Evolutionary conservation across 2,888 invertebrate genomes (phyloP).

Genomic region (Parnassius smintheus): DNA sequence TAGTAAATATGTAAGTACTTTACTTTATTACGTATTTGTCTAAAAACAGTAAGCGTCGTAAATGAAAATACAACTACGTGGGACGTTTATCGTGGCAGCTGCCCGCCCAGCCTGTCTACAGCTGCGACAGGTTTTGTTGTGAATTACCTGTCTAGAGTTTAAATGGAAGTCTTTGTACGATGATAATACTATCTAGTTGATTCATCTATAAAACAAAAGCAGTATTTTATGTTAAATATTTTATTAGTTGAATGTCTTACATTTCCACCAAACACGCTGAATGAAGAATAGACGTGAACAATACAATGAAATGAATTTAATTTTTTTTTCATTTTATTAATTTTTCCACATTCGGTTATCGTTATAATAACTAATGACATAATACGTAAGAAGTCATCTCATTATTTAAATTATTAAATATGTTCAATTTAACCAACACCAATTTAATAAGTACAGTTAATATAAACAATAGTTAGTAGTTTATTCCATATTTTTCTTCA

Average conservation of each 20-base stretch:
- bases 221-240: slow-evolving; percentile 47
- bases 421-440: slow-evolving; percentile 21
- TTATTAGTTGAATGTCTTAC: slow-evolving; percentile 67
- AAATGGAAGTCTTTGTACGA: no score
- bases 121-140: no score
- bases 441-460: slow-evolving; percentile 3
- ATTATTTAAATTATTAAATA: slow-evolving; percentile 75
- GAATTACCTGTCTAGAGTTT: no score
- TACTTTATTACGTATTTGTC: no score
- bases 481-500: neutral
- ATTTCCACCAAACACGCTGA: slow-evolving; percentile 71
- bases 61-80: no score
- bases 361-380: slow-evolving; percentile 60
- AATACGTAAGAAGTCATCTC: slow-evolving; percentile 45
- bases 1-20: no score
- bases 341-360: slow-evolving; percentile 57
- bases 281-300: slow-evolving; percentile 68
- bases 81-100: slow-evolving; percentile 1
- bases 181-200: no score
- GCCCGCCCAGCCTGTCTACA: no score
- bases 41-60: no score
- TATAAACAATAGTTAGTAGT: slow-evolving; percentile 21
- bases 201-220: slow-evolving; percentile 39
- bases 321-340: slow-evolving; percentile 40
- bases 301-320: slow-evolving; percentile 57